Base-by-base conservation (phyloP, 2,888 invertebrate genomes). In the Dynastes grantii region DNA sequence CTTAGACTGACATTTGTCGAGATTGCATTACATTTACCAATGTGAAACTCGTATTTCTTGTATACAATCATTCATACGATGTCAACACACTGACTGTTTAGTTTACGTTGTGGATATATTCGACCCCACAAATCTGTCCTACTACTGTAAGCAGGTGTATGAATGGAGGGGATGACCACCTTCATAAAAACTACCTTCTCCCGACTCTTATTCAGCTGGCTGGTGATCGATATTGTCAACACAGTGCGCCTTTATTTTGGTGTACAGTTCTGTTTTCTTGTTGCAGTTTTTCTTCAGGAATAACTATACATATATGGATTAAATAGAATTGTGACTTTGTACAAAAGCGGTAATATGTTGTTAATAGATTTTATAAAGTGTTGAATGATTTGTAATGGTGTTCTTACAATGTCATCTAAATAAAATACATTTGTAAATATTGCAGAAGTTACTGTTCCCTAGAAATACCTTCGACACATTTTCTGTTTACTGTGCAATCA, bases 71-170 rank as follows among this genome's bases (percentile, higher is more conserved):
- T 73, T 40, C 58, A 73, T 76, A 71, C 76, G 67, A 79, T 76
- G 78, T 79, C 78, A 76, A 76, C 76, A 76, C 79, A 80, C 79
- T 77, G 79, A 81, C 82, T 79, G 79, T 77, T 73, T 79, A 79
- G 77, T 77, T 55, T 73, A 73, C 80, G 77, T 68, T 78, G 78
- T 79, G 82, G 71, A 80, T 80, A 80, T 81, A 80, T 80, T 80
- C 82, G 82, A 82, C 82, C 82, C 80, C 71, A 77, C 79, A 78
- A 80, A 80, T 81, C 79, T 79, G 82, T 80, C 81, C 82, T 81
- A 73, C 73, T 73, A 82, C 82, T 80, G 81, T 81, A 78, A 80
- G 81, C 81, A 81, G 81, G 82, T 81, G 81, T 80, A 81, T 81
- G 79, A 76, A 55, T 76, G 80, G 82, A 76, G 80, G 82, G 82